Base-by-base conservation (phyloP, 2,888 invertebrate species). In the Tineola bisselliella region DNA sequence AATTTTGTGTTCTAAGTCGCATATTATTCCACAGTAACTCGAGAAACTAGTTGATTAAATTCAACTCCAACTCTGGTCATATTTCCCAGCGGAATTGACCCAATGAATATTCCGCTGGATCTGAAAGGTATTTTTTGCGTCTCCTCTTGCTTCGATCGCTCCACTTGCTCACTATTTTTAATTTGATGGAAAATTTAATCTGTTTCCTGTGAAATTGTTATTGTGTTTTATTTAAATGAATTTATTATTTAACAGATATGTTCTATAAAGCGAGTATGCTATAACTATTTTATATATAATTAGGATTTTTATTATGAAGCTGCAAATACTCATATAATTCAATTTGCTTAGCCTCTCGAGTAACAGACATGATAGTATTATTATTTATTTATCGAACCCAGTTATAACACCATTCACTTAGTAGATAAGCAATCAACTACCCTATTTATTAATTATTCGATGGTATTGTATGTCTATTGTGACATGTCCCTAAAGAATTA, bases 11-110 rank as follows among this genome's bases (percentile, higher is more conserved):
- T 58, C 58, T 58, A 58, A 56, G 58, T 10, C 33, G 58, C 58
- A 13, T 58, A 58, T 58, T 58, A 58, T 58, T 58, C 58, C 58
- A 31, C 58, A 58, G 33, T 33, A 33, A 33, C 8, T 12, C 58
- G 33, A 70, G 68, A 70, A 75, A 72, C 68, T 73, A 68, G 66
- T 72, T 75, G 70, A 75, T 77, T 77, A 77, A 72, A 66, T 69
- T 65, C 67, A 58, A 33, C 33, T 33, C 58, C 58, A 33, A 73
- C 66, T 65, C 61, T 66, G 68, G 64, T 65, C 66, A 66, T 70
- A 71, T 70, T 74, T 71, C 76, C 74, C 78, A 54, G 61, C 68
- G 72, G 77, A 69, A 68, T 67, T 67, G 65, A 66, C 70, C 69
- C 67, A 68, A 70, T 72, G 71, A 58, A 68, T 71, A 70, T 71